Evolutionary conservation across 2,113 vertebrate species (phyloP), one percentile per base, ranked within the genome.

Genomic region (Burhinus bistriatus): DNA sequence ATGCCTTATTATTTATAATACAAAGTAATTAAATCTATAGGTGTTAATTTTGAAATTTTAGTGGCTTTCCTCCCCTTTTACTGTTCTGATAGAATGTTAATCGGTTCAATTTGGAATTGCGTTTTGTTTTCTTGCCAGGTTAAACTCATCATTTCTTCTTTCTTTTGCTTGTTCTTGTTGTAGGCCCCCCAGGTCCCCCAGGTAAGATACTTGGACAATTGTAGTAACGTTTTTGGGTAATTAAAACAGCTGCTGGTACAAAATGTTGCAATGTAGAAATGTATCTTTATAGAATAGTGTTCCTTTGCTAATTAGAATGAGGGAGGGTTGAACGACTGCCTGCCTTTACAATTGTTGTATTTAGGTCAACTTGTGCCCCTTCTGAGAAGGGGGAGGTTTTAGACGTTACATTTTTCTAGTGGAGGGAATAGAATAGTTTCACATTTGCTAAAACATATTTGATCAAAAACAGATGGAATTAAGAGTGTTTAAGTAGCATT

Each of bases 131-230:
- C 34, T 54, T 57, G 29, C 20, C 27, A 26, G 15, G 20, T 58
- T 73, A 71, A 92, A 78, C 51, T 94, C 62, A 91, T 14, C 0
- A 16, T 69, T 90, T 84, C 23, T 82, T 92, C 38, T 92, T 86
- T 81, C 25, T 22, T 58, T 83, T 69, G 70, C 76, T 78, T 79
- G 32, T 68, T 96, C 96, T 47, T 95, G 25, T 97, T 98, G 40
- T 92, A 99, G 99, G 99, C 44, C 99, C 99, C 12, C 99, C 99
- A 15, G 99, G 99, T 79, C 98, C 98, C 11, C 98, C 99, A 98
- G 99, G 99, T 99, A 97, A 98, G 98, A 72, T 16, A 45, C 26
- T 22, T 45, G 57, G 45, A 59, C 52, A 80, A 55, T 9, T 77
- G 42, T 59, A 70, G 29, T 55, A 64, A 61, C 11, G 4, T 32